Percentiles rank a stretch among this genome's conserved stretches.
These are phyloP conservation scores for Phalacrocorax pelagicus DNA, from an alignment of 2,113 vertebrate species.

Conservation along the genomic window DNA sequence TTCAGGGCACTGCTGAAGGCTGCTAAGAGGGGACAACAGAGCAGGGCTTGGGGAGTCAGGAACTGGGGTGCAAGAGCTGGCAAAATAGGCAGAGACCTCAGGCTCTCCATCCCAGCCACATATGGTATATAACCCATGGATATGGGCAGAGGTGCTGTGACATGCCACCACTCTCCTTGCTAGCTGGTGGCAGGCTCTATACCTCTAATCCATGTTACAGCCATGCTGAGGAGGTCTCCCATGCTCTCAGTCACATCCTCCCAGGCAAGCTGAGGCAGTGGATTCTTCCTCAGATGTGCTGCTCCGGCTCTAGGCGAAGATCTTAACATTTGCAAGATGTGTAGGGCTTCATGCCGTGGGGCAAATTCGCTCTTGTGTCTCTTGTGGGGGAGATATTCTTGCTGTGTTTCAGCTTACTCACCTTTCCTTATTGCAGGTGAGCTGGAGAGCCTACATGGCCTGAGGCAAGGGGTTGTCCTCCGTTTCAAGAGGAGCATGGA, in stretches of 20 bases:
- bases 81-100: neutral
- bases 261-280: neutral
- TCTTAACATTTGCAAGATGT: neutral
- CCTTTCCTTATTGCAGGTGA: slow-evolving; percentile 2
- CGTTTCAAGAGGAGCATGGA: neutral
- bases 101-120: accelerated
- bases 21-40: neutral
- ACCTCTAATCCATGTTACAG: neutral
- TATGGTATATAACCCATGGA: neutral
- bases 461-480: neutral
- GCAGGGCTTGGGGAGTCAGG: neutral
- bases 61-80: neutral
- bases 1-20: neutral
- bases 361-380: accelerated
- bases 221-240: neutral
- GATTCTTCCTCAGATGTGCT: neutral
- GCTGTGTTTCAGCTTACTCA: neutral
- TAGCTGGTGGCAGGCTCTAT: neutral
- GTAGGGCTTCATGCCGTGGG: neutral
- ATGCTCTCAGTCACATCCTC: neutral
- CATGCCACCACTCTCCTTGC: neutral
- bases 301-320: accelerated
- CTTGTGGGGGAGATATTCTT: neutral
- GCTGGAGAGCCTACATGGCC: accelerated
- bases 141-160: neutral